Conservation (phyloP, 1,140 invertebrate species). For the Argopecten irradians region DNA sequence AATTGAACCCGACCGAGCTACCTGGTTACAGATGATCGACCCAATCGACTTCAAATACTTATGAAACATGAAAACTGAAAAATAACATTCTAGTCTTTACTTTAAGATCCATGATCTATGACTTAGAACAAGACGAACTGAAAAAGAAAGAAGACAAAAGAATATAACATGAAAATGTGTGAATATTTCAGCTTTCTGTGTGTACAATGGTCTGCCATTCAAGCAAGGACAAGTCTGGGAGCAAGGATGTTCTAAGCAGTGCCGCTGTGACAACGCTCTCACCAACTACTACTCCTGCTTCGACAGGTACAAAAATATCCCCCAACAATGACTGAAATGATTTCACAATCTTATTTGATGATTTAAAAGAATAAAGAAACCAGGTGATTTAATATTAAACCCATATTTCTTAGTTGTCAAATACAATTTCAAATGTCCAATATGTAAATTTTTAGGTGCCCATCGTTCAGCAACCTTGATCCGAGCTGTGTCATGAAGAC, state of each 20-base stretch:
- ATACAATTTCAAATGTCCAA: no score
- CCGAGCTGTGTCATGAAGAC: constrained; percentile 54
- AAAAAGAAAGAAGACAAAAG: background rate
- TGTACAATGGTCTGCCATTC: constrained; percentile 65
- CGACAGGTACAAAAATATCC: constrained; percentile 65
- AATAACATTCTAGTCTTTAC: no score
- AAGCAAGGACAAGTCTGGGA: constrained; percentile 61
- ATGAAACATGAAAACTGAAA: no score
- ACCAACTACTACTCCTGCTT: constrained; percentile 65
- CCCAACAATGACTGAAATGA: no score
- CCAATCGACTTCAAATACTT: no score
- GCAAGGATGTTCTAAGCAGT: constrained; percentile 58
- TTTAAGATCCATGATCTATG: no score
- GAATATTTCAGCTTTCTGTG: constrained; percentile 60
- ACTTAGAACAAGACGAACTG: background rate
- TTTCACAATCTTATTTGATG: no score
- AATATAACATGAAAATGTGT: background rate
- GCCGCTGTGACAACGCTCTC: constrained; percentile 63
- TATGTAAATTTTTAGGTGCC: constrained; percentile 60
- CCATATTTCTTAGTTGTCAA: no score
- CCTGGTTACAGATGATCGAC: no score
- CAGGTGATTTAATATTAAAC: no score
- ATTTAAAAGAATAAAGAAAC: no score
- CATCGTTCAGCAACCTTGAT: constrained; percentile 55
- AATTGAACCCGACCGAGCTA: no score